These are phyloP conservation scores for Fragum fragum DNA, from an alignment of 2,888 invertebrate genomes.

Conservation along the genomic window DNA sequence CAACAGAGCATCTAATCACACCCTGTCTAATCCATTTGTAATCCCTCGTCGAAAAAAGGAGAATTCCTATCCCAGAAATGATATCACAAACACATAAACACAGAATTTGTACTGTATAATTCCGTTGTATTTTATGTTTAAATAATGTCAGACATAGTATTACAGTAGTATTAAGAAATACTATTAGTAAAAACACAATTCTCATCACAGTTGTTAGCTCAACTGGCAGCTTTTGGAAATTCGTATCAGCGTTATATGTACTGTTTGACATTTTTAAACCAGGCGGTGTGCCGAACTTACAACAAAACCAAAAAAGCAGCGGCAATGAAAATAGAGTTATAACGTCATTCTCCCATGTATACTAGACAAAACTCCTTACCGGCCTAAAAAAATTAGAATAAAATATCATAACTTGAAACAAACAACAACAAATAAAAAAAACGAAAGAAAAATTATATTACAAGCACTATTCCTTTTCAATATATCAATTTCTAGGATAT, in stretches of 20 bases:
- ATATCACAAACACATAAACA: not conserved
- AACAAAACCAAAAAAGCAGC: no score
- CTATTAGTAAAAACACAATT: not conserved
- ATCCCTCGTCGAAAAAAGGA: not conserved
- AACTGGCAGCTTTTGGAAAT: not conserved
- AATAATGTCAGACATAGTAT: not conserved
- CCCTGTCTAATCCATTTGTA: not conserved
- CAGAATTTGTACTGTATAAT: not conserved
- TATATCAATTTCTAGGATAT: no score
- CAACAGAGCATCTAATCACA: not conserved
- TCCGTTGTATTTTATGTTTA: not conserved
- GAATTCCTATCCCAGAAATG: not conserved
- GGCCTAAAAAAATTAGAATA: no score
- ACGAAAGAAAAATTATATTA: no score
- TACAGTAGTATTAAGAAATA: not conserved
- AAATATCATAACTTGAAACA: no score
- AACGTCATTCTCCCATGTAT: no score
- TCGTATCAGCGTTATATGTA: not conserved
- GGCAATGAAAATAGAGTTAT: no score
- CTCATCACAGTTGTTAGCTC: not conserved
- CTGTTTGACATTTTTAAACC: not conserved
- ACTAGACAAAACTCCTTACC: no score
- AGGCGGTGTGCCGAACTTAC: no score
- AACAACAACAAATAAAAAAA: no score
- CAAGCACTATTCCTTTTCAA: no score